Evolutionary conservation across 1,140 invertebrate genomes (phyloP), one percentile per base, ranked within the genome.

Genomic region (Kradibia gibbosae): DNA sequence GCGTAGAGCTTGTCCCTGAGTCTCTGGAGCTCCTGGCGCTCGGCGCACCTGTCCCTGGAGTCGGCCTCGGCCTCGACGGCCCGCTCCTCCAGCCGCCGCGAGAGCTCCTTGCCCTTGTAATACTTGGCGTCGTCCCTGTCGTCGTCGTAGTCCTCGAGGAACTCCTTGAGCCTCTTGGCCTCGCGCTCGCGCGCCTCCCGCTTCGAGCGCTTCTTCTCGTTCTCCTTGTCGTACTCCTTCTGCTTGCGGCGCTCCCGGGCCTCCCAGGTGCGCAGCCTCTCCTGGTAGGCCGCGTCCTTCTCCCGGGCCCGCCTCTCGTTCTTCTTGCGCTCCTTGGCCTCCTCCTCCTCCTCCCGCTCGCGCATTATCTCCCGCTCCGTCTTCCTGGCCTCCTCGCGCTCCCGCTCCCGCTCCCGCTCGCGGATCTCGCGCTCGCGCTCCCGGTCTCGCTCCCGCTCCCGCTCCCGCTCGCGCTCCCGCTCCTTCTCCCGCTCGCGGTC

Each of bases 61-160:
- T 99, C 98, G 10, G 93, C 92, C 90, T 98, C 97, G 8, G 97
- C 96, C 91, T 99, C 98, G 83, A 97, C 94, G 70, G 98, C 96
- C 82, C 98, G 92, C 86, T 98, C 97, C 65, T 96, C 95, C 60
- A 98, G 90, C n/a, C 98, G 93, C 81, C 96, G 94, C 87, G 96
- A 95, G 67, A 99, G 92, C 88, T 98, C 96, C 90, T 97, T 95
- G 48, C 97, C 97, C 95, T 97, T 98, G 92, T 99, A 99, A 92
- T 97, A 99, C 90, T 99, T 99, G 39, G 95, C 93, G 90, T 99
- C 99, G 91, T 99, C 98, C 71, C 97, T 93, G 91, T 99, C 97
- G 90, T 99, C 98, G 90, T 99, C 98, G 89, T 99, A 99, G 90
- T 99, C 98, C 91, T 99, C 98, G 15, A 99, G 93, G 89, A 99